Conservation (phyloP, 2,888 invertebrate species). For the Cerastoderma edule region DNA sequence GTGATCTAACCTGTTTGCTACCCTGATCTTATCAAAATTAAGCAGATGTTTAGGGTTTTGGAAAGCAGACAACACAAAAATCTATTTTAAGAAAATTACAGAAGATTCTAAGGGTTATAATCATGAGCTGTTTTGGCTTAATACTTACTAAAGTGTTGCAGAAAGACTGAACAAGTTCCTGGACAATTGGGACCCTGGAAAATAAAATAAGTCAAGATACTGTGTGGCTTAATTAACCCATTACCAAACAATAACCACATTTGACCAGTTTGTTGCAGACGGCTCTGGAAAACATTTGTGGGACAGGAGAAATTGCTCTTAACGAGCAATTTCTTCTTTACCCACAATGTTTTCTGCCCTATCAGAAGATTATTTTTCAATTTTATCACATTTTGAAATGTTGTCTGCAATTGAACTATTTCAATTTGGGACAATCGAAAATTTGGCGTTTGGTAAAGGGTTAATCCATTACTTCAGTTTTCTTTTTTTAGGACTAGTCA, state of each 20-base stretch:
- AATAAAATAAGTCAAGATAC: too few species aligned
- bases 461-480: too few species aligned
- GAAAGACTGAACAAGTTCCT: slow-evolving; percentile 46
- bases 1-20: too few species aligned
- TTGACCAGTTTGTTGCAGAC: background rate
- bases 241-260: background rate
- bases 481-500: too few species aligned
- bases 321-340: background rate
- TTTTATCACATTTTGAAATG: background rate
- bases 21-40: too few species aligned
- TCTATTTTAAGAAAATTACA: background rate
- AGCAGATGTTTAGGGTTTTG: background rate
- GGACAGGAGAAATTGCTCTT: background rate
- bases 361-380: background rate
- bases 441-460: too few species aligned
- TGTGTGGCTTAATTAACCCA: background rate
- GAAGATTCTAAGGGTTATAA: background rate
- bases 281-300: background rate
- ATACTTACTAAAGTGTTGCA: slow-evolving; percentile 36
- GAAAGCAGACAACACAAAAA: background rate
- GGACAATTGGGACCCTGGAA: slow-evolving; percentile 51
- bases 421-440: too few species aligned
- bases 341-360: background rate
- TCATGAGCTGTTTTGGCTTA: background rate
- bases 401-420: too few species aligned